A percentile compares a stretch with the other conserved stretches of the same genome.
These are phyloP conservation scores for Hybos culiciformis DNA, from an alignment of 2,888 invertebrate genomes.

Conservation along the genomic window DNA sequence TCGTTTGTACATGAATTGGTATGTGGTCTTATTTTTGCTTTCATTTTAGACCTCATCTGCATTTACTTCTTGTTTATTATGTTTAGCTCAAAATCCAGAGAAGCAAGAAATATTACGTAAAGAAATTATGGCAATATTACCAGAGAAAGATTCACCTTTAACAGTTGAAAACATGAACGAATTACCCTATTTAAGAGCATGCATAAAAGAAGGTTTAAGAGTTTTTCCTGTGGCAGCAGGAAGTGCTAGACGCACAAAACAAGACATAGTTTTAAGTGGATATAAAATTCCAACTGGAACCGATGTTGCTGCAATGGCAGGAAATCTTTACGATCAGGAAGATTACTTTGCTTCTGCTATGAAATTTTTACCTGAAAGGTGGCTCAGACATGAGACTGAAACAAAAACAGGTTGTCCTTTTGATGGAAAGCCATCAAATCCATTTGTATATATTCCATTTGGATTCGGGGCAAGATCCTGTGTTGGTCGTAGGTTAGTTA, in stretches of 20 bases:
- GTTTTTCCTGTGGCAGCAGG: conserved; percentile 43
- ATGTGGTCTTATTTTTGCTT: neutral
- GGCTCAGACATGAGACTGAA: conserved; percentile 34
- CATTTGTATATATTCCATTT: conserved; percentile 16
- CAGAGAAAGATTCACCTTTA: conserved; percentile 33
- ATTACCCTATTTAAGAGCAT: conserved; percentile 52
- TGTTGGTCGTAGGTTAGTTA: conserved; percentile 53
- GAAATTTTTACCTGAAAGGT: conserved; percentile 49
- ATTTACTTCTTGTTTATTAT: conserved; percentile 18
- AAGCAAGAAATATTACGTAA: conserved; percentile 49
- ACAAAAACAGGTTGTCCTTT: conserved; percentile 10
- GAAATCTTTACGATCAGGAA: conserved; percentile 46
- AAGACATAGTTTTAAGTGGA: conserved; percentile 44
- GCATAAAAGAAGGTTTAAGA: conserved; percentile 57
- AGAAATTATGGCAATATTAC: conserved; percentile 39
- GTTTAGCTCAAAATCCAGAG: conserved; percentile 46
- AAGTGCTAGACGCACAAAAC: conserved; percentile 40
- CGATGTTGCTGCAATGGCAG: conserved; percentile 59
- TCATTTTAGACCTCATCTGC: conserved; percentile 23
- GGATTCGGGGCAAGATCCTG: conserved; percentile 37
- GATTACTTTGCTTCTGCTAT: conserved; percentile 42
- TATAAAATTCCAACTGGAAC: conserved; percentile 48
- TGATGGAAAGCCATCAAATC: conserved; percentile 12
- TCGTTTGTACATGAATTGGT: neutral
- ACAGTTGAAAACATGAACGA: conserved; percentile 36